Conservation (phyloP, 2,888 invertebrate genomes). For the Tribolium freemani region DNA sequence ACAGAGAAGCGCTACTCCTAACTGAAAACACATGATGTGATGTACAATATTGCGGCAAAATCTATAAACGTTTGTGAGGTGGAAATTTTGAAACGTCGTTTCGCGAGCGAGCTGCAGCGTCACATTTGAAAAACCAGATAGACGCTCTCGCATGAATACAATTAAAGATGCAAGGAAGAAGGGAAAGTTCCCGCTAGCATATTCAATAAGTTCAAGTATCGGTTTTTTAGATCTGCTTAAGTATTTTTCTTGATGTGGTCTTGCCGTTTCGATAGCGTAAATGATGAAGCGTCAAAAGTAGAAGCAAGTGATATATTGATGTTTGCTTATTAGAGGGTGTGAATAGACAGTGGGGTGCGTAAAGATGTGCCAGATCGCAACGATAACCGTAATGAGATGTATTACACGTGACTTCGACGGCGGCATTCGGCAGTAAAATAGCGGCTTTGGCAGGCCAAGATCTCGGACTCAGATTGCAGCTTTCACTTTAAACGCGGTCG, state of each 20-base stretch:
- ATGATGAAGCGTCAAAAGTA: conserved; percentile 22
- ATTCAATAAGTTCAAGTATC: background rate
- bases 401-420: conserved; percentile 43
- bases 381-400: conserved; percentile 46
- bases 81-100: conserved; percentile 35
- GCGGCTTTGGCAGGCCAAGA: conserved; percentile 53
- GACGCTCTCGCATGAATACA: background rate
- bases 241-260: background rate
- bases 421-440: conserved; percentile 48
- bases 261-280: background rate
- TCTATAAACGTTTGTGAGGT: conserved; percentile 38
- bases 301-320: conserved; percentile 24
- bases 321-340: conserved; percentile 38
- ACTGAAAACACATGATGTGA: conserved; percentile 57
- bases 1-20: conserved; percentile 65
- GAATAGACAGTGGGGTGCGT: conserved; percentile 40
- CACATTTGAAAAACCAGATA: background rate
- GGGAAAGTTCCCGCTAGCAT: background rate
- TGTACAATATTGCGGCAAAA: conserved; percentile 48
- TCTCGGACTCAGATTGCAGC: conserved; percentile 53
- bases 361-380: conserved; percentile 42
- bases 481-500: conserved; percentile 54
- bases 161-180: background rate
- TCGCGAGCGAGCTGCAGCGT: background rate
- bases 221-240: background rate